phyloP scores from a whole-genome alignment of 2,113 vertebrate genomes.

The Sterna hirundo region DNA sequence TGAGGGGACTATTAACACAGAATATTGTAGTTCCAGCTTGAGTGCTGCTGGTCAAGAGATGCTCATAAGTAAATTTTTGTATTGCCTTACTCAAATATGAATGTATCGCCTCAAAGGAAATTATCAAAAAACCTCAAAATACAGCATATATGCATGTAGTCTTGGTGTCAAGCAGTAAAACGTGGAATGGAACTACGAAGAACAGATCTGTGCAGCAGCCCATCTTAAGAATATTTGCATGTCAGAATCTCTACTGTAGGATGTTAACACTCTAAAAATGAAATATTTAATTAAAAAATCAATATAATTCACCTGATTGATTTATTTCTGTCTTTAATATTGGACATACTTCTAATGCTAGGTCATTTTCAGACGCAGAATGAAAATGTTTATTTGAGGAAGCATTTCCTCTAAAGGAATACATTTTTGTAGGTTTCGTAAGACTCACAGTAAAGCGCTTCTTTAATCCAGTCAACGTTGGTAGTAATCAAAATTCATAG shows the following conservation, averaged over 20 bases:
- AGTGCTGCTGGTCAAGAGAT: not conserved
- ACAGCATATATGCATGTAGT: not conserved
- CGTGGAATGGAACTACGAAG: not conserved
- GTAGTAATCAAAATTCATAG: constrained; percentile 61
- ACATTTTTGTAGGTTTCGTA: not conserved
- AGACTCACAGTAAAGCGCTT: not conserved
- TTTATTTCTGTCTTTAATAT: not conserved
- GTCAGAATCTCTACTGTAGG: not conserved
- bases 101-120: not conserved
- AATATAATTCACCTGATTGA: not conserved
- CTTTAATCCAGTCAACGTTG: constrained; percentile 46
- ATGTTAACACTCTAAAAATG: not conserved
- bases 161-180: not conserved
- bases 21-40: not conserved
- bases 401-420: not conserved
- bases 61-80: not conserved
- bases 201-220: not conserved
- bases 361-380: not conserved
- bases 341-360: not conserved
- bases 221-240: not conserved
- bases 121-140: not conserved
- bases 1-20: not conserved
- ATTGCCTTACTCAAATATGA: not conserved
- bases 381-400: not conserved
- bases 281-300: not conserved